These are phyloP conservation scores for Sipunculus nudus DNA, from an alignment of 2,888 invertebrate species.

Conservation along the genomic window DNA sequence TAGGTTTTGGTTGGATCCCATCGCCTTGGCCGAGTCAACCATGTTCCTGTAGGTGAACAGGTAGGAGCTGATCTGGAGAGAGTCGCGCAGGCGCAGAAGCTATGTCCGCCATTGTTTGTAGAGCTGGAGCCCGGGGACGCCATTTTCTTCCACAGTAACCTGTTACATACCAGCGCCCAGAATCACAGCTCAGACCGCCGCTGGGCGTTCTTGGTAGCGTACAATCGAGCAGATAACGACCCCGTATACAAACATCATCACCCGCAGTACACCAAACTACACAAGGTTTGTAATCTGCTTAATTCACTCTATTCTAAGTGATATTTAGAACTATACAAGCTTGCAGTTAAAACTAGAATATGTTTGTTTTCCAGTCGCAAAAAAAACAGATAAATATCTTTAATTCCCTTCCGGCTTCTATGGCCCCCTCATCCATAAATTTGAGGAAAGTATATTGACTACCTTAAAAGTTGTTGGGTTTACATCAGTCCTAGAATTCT, in stretches of 20 bases:
- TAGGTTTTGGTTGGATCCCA: slow-evolving; percentile 31
- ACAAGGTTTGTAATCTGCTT: slow-evolving; percentile 11
- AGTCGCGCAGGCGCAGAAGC: slow-evolving; percentile 19
- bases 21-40: slow-evolving; percentile 27
- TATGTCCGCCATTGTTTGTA: not conserved
- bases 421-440: too few species aligned
- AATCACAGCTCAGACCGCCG: slow-evolving; percentile 18
- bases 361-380: too few species aligned
- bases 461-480: too few species aligned
- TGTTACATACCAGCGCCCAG: slow-evolving; percentile 26
- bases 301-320: too few species aligned
- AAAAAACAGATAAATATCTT: too few species aligned
- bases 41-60: slow-evolving; percentile 25
- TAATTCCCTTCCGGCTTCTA: too few species aligned
- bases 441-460: too few species aligned
- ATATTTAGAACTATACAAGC: too few species aligned
- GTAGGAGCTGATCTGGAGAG: slow-evolving; percentile 29
- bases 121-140: slow-evolving; percentile 25
- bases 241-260: slow-evolving; percentile 21
- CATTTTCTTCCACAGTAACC: slow-evolving; percentile 27
- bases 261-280: slow-evolving; percentile 15
- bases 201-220: slow-evolving; percentile 22
- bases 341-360: too few species aligned
- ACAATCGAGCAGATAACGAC: slow-evolving; percentile 24
- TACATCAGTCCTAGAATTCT: too few species aligned